Percentiles rank a stretch among this genome's conserved stretches.
phyloP scores from a whole-genome alignment of 1,140 invertebrate genomes.

The Papilio machaon region DNA sequence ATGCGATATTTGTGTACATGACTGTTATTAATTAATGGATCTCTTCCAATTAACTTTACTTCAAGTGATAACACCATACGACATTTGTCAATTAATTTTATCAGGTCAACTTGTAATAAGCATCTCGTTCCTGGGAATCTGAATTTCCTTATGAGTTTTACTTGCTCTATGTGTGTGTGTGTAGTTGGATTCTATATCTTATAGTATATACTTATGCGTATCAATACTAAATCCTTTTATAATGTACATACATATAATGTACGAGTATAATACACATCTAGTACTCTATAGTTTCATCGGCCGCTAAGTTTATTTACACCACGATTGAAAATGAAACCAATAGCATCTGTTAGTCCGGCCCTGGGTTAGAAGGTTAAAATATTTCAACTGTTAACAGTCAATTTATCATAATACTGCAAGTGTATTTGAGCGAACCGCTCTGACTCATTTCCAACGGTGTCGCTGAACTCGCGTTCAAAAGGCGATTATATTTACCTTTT shows the following conservation, averaged over 20 bases:
- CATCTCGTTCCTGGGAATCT: neutral
- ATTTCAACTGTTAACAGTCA: constrained; percentile 8
- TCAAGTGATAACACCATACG: neutral
- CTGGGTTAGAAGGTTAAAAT: constrained; percentile 11
- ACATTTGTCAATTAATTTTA: neutral
- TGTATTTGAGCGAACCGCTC: constrained; percentile 25
- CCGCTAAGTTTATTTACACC: neutral
- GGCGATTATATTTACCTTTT: constrained; percentile 30
- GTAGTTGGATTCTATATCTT: neutral
- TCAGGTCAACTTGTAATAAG: neutral
- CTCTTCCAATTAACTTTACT: neutral
- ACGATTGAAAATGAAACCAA: neutral
- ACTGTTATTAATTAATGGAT: neutral
- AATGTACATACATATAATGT: neutral
- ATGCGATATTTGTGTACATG: neutral
- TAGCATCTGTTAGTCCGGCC: neutral
- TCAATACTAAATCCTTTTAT: neutral
- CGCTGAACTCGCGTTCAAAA: constrained; percentile 26
- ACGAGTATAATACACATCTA: neutral
- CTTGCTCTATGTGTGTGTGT: neutral
- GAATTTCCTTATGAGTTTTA: neutral
- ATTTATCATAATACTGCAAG: constrained; percentile 36
- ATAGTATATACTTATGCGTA: neutral
- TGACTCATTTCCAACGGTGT: constrained; percentile 33
- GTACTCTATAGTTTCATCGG: neutral